Evolutionary conservation across 2,797 vertebrate species (phyloP), one percentile per base, ranked within the genome.

Genomic region (Hoplostethus atlanticus): DNA sequence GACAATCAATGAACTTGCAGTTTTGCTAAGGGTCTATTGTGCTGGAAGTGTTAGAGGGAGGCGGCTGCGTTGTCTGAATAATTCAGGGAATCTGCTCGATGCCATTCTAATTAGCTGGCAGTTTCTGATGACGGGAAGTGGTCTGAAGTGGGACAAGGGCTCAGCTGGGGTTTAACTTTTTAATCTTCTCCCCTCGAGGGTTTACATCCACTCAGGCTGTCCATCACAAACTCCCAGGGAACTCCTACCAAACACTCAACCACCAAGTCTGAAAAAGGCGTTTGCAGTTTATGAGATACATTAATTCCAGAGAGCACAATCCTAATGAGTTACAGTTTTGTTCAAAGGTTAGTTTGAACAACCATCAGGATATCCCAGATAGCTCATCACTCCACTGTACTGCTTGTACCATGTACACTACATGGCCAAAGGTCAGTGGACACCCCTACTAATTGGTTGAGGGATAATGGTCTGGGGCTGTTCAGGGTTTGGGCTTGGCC

Each of bases 41-140:
- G 15, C 56, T 15, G 51, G 21, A 21, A 36, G 51, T 60, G 53
- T 78, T 15, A 12, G 76, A 61, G 68, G 36, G 68, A 68, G 68
- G 80, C 30, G 44, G 34, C 75, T 60, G 68, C 40, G 28, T 81
- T 31, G 8, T 63, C 62, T 86, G 71, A 87, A 87, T 91, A 74
- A 90, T 91, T 89, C 87, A 91, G 74, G 8, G 21, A 53, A 79
- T 70, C 73, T 64, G 67, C 80, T 69, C 48, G 31, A 64, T 76
- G 73, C 71, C 68, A 53, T 85, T 70, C 65, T 89, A 87, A 89
- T 91, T 84, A 88, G 76, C 79, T 47, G 55, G 64, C 53, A 13
- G 74, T 73, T 81, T 76, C 69, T 48, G 63, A 79, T 79, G 81
- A 84, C 73, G 76, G 83, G 77, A 90, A 81, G 53, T 69, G 64